Base-by-base conservation (phyloP, 2,113 vertebrate species). In the Bambusicola thoracicus region DNA sequence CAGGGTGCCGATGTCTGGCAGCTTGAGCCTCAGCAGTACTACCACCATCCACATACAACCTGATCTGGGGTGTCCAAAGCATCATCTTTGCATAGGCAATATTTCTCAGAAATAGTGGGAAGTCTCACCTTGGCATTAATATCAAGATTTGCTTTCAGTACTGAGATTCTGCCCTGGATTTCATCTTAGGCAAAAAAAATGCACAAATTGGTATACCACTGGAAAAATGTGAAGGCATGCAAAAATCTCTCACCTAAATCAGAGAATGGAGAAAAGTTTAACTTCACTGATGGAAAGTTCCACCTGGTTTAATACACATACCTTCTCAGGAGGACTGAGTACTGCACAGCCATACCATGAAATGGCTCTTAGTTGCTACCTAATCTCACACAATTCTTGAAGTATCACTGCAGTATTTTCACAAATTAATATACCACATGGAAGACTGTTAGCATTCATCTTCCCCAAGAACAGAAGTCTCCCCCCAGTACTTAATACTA, bases 1-100 rank as follows among this genome's bases (percentile, higher is more conserved):
- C 95, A 97, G 96, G 97, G 95, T 90, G 95, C 86, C 90, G 94
- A 96, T 95, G 94, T 75, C 97, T 97, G 97, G 90, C 89, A 94
- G 40, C 51, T 68, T 67, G 36, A 84, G 61, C 59, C 93, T 85
- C 81, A 76, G 15, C 81, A 41, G 58, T 8, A 61, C 82, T 36
- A 13, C 34, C 80, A 70, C 56, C 75, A 69, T 32, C 84, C 19
- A 25, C 3, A 38, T 10, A 4, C 75, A n/a, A 13, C 89, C 85
- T 27, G 4, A 0, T 10, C 15, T 22, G 2, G 2, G 56, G 44
- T 74, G 30, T 53, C 84, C 46, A 86, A 53, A 82, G 56, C 75
- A 55, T 62, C 67, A 1, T 43, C 87, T 46, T 59, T 43, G 29
- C 40, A 5, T 10, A 38, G 46, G 13, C 49, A 70, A 62, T 0